Percentiles rank a stretch among this genome's conserved stretches.
Conservation (phyloP, 2,797 vertebrate species). For the Echiichthys vipera region DNA sequence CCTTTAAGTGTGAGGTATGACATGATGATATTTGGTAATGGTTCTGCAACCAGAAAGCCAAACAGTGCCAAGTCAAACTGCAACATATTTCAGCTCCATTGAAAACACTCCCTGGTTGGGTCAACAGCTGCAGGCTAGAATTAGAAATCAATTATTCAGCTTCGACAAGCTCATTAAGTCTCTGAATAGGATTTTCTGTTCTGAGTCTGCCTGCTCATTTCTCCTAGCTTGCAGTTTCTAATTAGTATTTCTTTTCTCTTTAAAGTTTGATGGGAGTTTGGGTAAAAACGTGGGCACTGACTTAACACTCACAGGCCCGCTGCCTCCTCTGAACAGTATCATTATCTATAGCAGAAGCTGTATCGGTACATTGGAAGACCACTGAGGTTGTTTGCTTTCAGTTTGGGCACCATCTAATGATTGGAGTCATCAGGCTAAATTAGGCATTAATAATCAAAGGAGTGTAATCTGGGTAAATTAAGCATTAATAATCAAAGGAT, state of each 20-base stretch:
- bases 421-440: slow-evolving; percentile 84
- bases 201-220: slow-evolving; percentile 81
- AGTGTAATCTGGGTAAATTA: slow-evolving; percentile 86
- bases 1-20: slow-evolving; percentile 50
- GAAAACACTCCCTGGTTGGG: slow-evolving; percentile 80
- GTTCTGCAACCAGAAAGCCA: slow-evolving; percentile 59
- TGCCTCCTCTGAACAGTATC: slow-evolving; percentile 70
- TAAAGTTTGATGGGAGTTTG: slow-evolving; percentile 83
- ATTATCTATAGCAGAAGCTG: slow-evolving; percentile 72
- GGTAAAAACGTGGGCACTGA: slow-evolving; percentile 67
- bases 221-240: slow-evolving; percentile 83
- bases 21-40: slow-evolving; percentile 51
- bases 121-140: slow-evolving; percentile 85
- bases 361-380: slow-evolving; percentile 70
- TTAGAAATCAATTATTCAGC: slow-evolving; percentile 87
- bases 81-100: slow-evolving; percentile 81
- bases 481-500: slow-evolving; percentile 85
- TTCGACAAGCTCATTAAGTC: slow-evolving; percentile 86
- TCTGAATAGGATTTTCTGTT: slow-evolving; percentile 83
- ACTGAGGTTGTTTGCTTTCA: slow-evolving; percentile 81
- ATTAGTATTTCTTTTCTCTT: slow-evolving; percentile 83
- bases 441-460: slow-evolving; percentile 86
- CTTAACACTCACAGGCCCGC: slow-evolving; percentile 63
- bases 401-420: slow-evolving; percentile 81
- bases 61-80: slow-evolving; percentile 71